Evolutionary conservation across 2,797 vertebrate species (phyloP).

Genomic region (Centropyge bicolor): DNA sequence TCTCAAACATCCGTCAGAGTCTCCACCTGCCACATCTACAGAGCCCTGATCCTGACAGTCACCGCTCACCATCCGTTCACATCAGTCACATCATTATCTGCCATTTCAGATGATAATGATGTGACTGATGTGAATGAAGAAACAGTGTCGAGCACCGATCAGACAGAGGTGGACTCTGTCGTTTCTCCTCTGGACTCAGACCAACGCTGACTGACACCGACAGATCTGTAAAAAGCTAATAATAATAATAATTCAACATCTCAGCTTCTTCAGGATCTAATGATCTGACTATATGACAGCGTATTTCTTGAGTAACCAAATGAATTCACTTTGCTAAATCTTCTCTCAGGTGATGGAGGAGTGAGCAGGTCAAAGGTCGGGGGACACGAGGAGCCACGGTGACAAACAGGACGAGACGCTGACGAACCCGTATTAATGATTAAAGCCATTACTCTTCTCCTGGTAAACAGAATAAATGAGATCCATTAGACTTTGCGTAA

Average conservation of each 20-base stretch:
- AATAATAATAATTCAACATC: not conserved
- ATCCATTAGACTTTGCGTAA: constrained; percentile 66
- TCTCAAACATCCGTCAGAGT: not conserved
- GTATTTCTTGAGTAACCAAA: not conserved
- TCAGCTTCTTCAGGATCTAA: not conserved
- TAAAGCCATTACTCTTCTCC: constrained; percentile 61
- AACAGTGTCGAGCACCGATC: not conserved
- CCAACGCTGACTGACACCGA: no score
- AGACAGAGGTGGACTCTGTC: not conserved
- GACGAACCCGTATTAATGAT: constrained; percentile 46
- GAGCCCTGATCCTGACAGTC: not conserved
- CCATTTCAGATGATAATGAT: constrained; percentile 4
- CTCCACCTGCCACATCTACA: not conserved
- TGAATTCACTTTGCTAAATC: not conserved
- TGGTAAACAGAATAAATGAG: constrained; percentile 68
- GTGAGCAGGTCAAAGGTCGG: constrained; percentile 36
- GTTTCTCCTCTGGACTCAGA: not conserved
- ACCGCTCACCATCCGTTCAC: not conserved
- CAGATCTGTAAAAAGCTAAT: no score
- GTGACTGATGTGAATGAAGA: not conserved
- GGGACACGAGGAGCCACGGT: not conserved
- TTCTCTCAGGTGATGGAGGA: not conserved
- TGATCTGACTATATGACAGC: not conserved
- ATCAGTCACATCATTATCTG: not conserved
- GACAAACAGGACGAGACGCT: not conserved